Percentiles rank a stretch among this genome's conserved stretches.
These are phyloP conservation scores for Xenentodon cancila DNA, from an alignment of 2,797 vertebrate genomes.

Conservation along the genomic window DNA sequence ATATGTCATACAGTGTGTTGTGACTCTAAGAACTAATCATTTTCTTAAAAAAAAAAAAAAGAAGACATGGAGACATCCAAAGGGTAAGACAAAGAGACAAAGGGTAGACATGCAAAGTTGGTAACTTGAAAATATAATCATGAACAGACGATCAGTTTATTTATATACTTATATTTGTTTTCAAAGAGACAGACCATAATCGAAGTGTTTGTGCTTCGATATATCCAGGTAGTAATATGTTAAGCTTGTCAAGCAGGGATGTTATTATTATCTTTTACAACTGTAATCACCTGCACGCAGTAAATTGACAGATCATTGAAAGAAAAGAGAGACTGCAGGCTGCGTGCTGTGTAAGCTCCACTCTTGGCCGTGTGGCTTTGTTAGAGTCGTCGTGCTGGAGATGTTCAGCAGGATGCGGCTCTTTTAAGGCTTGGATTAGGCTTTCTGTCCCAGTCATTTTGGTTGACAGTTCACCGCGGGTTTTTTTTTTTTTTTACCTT, in stretches of 20 bases:
- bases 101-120: neutral
- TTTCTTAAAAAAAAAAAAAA: neutral
- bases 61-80: neutral
- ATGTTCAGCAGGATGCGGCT: too few species aligned
- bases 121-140: slow-evolving; percentile 11
- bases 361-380: too few species aligned
- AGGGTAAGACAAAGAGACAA: too few species aligned
- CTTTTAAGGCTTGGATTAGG: too few species aligned
- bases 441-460: neutral
- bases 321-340: too few species aligned
- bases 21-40: neutral
- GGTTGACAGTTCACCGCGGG: too few species aligned
- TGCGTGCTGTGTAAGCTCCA: too few species aligned
- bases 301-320: too few species aligned
- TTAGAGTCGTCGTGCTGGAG: too few species aligned
- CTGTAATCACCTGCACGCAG: too few species aligned
- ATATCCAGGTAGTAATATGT: slow-evolving; percentile 13
- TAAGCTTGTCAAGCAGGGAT: neutral
- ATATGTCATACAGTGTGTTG: slow-evolving; percentile 5
- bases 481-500: neutral
- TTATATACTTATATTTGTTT: slow-evolving; percentile 22
- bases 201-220: slow-evolving; percentile 20
- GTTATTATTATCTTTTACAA: too few species aligned
- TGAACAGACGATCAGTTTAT: neutral
- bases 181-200: slow-evolving; percentile 29